These are phyloP conservation scores for Oenanthe oenanthe DNA, from an alignment of 2,113 vertebrate genomes.

Conservation along the genomic window DNA sequence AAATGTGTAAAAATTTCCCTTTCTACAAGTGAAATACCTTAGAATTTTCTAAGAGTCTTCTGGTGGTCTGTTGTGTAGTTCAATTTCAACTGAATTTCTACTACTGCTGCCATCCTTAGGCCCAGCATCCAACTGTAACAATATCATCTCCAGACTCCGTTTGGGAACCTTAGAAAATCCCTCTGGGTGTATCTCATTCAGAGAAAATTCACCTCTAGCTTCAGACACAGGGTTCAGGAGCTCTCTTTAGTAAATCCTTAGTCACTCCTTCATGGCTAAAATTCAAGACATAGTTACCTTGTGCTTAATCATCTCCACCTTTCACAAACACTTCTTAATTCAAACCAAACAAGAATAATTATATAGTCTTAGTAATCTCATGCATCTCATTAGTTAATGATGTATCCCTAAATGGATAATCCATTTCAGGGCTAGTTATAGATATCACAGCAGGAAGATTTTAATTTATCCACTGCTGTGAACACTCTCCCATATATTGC, in stretches of 20 bases:
- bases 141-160: neutral
- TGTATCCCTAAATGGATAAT: neutral
- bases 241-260: neutral
- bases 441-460: neutral
- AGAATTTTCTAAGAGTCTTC: neutral
- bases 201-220: neutral
- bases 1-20: neutral
- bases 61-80: neutral
- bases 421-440: neutral
- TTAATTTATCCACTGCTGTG: constrained; percentile 3
- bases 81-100: neutral
- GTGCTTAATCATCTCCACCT: neutral
- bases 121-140: neutral
- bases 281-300: neutral
- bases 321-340: neutral
- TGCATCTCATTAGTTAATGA: neutral
- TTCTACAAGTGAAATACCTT: neutral
- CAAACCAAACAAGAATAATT: neutral
- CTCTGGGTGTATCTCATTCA: neutral
- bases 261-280: neutral
- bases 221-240: neutral
- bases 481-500: neutral
- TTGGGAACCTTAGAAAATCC: neutral
- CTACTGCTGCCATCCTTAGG: neutral
- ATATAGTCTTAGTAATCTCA: neutral